phyloP scores from a whole-genome alignment of 2,888 invertebrate species.

The Caenorhabditis sp. region DNA sequence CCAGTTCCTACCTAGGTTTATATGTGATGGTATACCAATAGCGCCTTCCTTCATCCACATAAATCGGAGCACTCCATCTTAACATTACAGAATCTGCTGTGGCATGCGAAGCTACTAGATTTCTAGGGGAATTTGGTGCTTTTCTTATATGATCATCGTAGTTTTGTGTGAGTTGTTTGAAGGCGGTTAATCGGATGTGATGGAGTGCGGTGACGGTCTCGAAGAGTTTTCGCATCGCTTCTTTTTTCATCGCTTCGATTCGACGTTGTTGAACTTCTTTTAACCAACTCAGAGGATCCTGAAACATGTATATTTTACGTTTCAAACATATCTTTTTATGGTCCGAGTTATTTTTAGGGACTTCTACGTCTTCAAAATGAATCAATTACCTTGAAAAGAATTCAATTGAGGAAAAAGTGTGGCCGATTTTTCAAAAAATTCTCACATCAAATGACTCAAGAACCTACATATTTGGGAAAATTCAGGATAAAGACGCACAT shows the following conservation, averaged over 20 bases:
- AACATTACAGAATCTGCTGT: constrained; percentile 68
- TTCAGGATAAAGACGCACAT: too few relatives aligned
- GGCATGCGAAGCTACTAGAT: constrained; percentile 62
- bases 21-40: constrained; percentile 70
- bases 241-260: constrained; percentile 69
- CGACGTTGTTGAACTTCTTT: constrained; percentile 69
- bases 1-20: constrained; percentile 63
- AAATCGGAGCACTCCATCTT: constrained; percentile 63
- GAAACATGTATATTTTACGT: constrained; percentile 7
- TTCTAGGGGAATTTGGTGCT: constrained; percentile 57
- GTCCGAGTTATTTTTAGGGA: too few relatives aligned
- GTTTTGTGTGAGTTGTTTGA: constrained; percentile 49
- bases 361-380: too few relatives aligned
- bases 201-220: constrained; percentile 70
- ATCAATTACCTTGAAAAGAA: too few relatives aligned
- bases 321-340: too few relatives aligned
- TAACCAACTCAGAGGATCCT: constrained; percentile 69
- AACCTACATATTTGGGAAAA: too few relatives aligned
- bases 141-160: constrained; percentile 39
- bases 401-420: too few relatives aligned
- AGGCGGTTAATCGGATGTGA: constrained; percentile 60
- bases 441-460: too few relatives aligned
- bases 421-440: too few relatives aligned
- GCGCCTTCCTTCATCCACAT: constrained; percentile 59
- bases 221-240: constrained; percentile 70